Evolutionary conservation across 2,797 vertebrate genomes (phyloP).

Genomic region (Gorsachius magnificus): DNA sequence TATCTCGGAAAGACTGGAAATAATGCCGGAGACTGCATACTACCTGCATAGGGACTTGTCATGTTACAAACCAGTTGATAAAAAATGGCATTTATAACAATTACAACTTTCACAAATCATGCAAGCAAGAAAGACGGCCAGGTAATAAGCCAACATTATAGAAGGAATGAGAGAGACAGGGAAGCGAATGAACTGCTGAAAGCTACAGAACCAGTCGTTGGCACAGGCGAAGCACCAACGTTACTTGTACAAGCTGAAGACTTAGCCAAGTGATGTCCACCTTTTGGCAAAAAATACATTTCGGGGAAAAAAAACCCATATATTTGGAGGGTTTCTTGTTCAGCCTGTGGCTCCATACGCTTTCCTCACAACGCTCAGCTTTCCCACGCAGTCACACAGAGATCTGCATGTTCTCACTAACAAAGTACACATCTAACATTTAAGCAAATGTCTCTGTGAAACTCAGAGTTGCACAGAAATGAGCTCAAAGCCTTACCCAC

Average conservation of each 20-base stretch:
- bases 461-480: background rate
- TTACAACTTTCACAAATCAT: background rate
- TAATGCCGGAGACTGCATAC: background rate
- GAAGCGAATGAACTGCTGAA: background rate
- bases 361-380: background rate
- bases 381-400: background rate
- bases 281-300: background rate
- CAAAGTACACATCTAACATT: background rate
- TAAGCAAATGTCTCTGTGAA: background rate
- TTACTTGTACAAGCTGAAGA: background rate
- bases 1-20: slow-evolving; percentile 10
- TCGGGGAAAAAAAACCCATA: background rate
- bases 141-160: background rate
- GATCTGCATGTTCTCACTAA: background rate
- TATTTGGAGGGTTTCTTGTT: background rate
- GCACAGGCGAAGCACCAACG: background rate
- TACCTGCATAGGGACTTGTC: background rate
- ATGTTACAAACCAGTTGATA: background rate
- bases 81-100: background rate
- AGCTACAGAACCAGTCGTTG: background rate
- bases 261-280: background rate
- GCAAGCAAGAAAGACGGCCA: background rate
- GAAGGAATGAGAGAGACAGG: background rate
- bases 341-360: background rate
- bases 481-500: background rate